These are phyloP conservation scores for Tenodera sinensis DNA, from an alignment of 2,888 invertebrate genomes.

Conservation along the genomic window DNA sequence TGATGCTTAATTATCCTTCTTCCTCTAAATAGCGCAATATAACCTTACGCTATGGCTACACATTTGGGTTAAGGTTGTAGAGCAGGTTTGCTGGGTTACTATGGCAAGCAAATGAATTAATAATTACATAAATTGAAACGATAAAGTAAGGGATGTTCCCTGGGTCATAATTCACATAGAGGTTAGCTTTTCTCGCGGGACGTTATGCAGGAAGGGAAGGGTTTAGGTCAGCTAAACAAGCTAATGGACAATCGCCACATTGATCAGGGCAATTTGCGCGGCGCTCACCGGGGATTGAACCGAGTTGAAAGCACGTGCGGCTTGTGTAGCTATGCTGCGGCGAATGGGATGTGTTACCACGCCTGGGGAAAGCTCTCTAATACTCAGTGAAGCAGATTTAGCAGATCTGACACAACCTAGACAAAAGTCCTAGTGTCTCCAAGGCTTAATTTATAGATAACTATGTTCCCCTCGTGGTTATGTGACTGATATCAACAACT, in stretches of 20 bases:
- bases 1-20: no score
- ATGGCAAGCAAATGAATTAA: not conserved
- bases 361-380: not conserved
- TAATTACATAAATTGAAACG: not conserved
- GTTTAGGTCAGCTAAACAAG: not conserved
- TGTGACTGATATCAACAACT: no score
- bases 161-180: not conserved
- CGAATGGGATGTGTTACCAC: not conserved
- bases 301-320: slow-evolving; percentile 18
- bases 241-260: slow-evolving; percentile 20
- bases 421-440: no score
- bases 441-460: no score
- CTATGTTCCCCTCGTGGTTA: no score
- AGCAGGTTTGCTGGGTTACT: no score
- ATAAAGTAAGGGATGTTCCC: not conserved
- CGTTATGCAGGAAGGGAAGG: not conserved
- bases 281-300: slow-evolving; percentile 7
- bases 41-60: no score
- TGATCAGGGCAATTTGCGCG: slow-evolving; percentile 19
- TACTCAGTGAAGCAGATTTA: not conserved
- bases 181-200: not conserved
- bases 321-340: not conserved
- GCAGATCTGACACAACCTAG: no score
- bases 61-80: no score
- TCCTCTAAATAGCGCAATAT: no score